phyloP scores from a whole-genome alignment of 2,113 vertebrate species.

The Pollachius pollachius region DNA sequence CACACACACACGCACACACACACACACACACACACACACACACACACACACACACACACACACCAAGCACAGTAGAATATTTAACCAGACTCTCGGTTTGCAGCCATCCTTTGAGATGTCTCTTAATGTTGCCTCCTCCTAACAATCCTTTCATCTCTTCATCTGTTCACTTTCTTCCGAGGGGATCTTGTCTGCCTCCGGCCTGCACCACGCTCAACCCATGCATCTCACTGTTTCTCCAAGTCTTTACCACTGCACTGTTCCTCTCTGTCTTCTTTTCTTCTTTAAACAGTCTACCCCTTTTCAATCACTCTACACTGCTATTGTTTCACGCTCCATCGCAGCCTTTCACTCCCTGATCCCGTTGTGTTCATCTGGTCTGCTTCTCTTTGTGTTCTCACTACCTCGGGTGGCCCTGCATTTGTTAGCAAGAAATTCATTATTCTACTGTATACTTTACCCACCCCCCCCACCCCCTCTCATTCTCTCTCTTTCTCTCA shows the following conservation, averaged over 20 bases:
- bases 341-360: slow-evolving; percentile 3
- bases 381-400: slow-evolving; percentile 5
- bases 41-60: slow-evolving; percentile 11
- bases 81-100: slow-evolving; percentile 47
- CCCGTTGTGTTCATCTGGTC: background rate
- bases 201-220: slow-evolving; percentile 8
- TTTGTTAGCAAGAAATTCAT: slow-evolving; percentile 56
- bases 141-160: slow-evolving; percentile 55
- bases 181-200: slow-evolving; percentile 36
- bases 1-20: slow-evolving; percentile 19
- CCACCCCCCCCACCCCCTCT: slow-evolving; percentile 30
- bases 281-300: slow-evolving; percentile 5
- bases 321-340: slow-evolving; percentile 14
- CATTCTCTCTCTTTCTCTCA: slow-evolving; percentile 8
- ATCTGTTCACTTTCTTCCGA: slow-evolving; percentile 61
- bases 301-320: slow-evolving; percentile 14
- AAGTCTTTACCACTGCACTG: background rate
- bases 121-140: background rate
- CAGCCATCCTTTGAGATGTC: slow-evolving; percentile 12
- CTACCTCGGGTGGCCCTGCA: slow-evolving; percentile 39
- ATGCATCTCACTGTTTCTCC: slow-evolving; percentile 11
- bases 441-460: slow-evolving; percentile 42
- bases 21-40: slow-evolving; percentile 28
- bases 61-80: slow-evolving; percentile 56
- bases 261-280: slow-evolving; percentile 26